Percentiles rank a stretch among this genome's conserved stretches.
Conservation (phyloP, 2,113 vertebrate genomes). For the Porphyrio hochstetteri region DNA sequence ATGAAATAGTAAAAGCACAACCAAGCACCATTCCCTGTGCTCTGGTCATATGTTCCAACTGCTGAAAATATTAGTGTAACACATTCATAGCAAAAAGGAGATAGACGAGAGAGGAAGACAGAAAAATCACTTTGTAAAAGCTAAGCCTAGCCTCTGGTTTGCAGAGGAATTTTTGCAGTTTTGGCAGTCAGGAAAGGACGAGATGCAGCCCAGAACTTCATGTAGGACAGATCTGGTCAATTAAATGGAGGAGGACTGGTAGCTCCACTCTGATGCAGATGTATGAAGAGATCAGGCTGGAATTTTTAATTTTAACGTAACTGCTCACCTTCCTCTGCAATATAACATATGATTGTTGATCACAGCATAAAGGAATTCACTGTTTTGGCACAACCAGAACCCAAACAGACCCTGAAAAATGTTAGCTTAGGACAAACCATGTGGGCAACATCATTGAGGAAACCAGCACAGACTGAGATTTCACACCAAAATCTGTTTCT, state of each 20-base stretch:
- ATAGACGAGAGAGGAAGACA: neutral
- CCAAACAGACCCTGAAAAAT: neutral
- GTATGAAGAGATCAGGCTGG: neutral
- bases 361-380: neutral
- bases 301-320: neutral
- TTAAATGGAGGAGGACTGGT: neutral
- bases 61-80: neutral
- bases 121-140: neutral
- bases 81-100: neutral
- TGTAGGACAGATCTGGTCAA: neutral
- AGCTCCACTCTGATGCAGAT: neutral
- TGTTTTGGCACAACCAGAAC: neutral
- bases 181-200: rapidly evolving
- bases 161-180: neutral
- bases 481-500: neutral
- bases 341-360: neutral
- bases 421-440: neutral
- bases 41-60: neutral
- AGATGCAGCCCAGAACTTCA: neutral
- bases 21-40: neutral
- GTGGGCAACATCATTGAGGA: neutral
- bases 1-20: neutral
- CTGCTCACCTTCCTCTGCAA: neutral
- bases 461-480: neutral
- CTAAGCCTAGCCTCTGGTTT: neutral